Conservation (phyloP, 2,888 invertebrate genomes). For the Cheilosia soror region DNA sequence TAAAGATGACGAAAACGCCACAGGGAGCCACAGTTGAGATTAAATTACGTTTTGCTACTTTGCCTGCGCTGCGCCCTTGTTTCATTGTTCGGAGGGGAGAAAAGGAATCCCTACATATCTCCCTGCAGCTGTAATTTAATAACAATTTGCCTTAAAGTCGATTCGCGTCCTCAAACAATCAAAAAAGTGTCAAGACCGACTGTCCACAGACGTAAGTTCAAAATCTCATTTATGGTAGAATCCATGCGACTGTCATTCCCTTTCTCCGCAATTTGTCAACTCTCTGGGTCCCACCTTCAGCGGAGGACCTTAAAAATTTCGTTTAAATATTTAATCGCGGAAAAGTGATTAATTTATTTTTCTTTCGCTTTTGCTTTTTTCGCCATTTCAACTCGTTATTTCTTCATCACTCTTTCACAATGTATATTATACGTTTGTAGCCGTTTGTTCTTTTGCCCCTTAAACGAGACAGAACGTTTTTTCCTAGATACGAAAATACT, state of each 20-base stretch:
- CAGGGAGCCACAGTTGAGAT: background rate
- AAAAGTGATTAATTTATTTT: slow-evolving; percentile 71
- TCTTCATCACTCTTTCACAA: slow-evolving; percentile 61
- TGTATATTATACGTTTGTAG: slow-evolving; percentile 9
- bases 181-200: slow-evolving; percentile 66
- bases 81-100: background rate
- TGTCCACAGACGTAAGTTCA: slow-evolving; percentile 35
- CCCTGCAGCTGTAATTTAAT: slow-evolving; percentile 41
- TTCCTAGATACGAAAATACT: background rate
- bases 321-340: slow-evolving; percentile 73
- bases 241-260: slow-evolving; percentile 19
- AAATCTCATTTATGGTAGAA: slow-evolving; percentile 37
- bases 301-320: background rate
- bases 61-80: background rate
- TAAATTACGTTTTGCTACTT: background rate
- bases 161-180: slow-evolving; percentile 54
- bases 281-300: background rate
- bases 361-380: slow-evolving; percentile 22
- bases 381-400: slow-evolving; percentile 58
- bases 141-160: slow-evolving; percentile 47
- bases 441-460: slow-evolving; percentile 31
- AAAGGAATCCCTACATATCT: background rate
- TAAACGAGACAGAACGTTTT: slow-evolving; percentile 4
- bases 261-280: background rate
- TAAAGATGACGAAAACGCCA: background rate